A percentile compares a stretch with the other conserved stretches of the same genome.
These are phyloP conservation scores for Stegodyphus dumicola DNA, from an alignment of 1,140 invertebrate genomes.

Conservation along the genomic window DNA sequence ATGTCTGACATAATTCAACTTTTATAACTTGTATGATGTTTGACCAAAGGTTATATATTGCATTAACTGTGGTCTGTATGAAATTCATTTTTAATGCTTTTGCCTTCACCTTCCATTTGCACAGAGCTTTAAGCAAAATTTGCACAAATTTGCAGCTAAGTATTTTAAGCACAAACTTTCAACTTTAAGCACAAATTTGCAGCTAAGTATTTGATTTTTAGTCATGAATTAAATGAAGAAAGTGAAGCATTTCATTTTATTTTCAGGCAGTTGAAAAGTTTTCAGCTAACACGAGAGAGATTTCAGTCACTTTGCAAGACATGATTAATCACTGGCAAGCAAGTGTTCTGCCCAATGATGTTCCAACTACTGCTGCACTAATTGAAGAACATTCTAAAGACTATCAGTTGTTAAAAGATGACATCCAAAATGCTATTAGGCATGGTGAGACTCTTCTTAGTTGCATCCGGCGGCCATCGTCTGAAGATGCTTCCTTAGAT, in stretches of 20 bases:
- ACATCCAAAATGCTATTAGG: slow-evolving; percentile 81
- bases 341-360: slow-evolving; percentile 86
- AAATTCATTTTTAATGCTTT: too few species aligned
- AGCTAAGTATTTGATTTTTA: too few species aligned
- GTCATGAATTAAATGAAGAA: too few species aligned
- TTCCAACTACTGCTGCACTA: slow-evolving; percentile 78
- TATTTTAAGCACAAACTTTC: too few species aligned
- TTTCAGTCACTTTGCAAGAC: slow-evolving; percentile 83
- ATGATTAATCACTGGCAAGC: slow-evolving; percentile 84
- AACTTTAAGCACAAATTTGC: too few species aligned
- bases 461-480: slow-evolving; percentile 73
- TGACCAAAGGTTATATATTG: too few species aligned
- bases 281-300: slow-evolving; percentile 87
- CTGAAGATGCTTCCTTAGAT: slow-evolving; percentile 66
- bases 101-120: too few species aligned
- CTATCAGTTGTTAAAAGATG: slow-evolving; percentile 79
- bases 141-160: too few species aligned
- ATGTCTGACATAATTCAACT: too few species aligned
- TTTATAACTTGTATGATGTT: too few species aligned
- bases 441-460: slow-evolving; percentile 86
- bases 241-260: background rate
- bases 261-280: slow-evolving; percentile 94
- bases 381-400: slow-evolving; percentile 76
- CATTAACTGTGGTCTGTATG: too few species aligned
- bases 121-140: too few species aligned